Base-by-base conservation (phyloP, 2,113 vertebrate genomes). In the Labrus mixtus region DNA sequence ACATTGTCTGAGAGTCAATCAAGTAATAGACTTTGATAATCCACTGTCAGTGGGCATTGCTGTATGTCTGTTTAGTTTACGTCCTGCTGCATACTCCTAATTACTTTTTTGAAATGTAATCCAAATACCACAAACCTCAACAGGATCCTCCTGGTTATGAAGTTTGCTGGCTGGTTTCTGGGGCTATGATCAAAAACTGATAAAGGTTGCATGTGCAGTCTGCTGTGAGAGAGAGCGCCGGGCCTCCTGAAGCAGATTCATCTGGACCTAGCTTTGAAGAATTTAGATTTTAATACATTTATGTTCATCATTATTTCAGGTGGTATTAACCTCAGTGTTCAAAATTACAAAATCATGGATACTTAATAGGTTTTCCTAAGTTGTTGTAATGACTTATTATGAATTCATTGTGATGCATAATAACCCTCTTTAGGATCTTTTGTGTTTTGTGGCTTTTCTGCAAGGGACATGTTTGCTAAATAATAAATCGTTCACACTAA, bases 121-220 rank as follows among this genome's bases (percentile, higher is more conserved):
- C 50, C 8, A 39, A 7, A 39, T 23, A 39, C 15, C 10, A 36
- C 25, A 36, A 65, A 50, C 11, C 62, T 51, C 45, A 65, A 48
- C 12, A 60, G 57, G 9, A 3, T 19, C 15, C 20, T 19, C 10
- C 25, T 19, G 13, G 5, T 36, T 16, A 2, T 8, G 41, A 48
- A 29, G 23, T 69, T 68, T 43, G 7, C 19, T 46, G 41, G 22
- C 36, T 51, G 46, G 5, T 66, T 66, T 48, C 63, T 37, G 46
- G 48, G 19, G 25, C 25, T 15, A 3, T 15, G 4, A 66, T n/a
- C 46, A 15, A 37, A 51, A 51, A 20, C 20, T 37, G 48, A 65
- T 65, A 17, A 65, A 36, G 19, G 19, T 51, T 48, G 29, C 29
- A 37, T 22, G 61, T 48, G 22, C 4, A 60, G 25, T 50, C 43